Evolutionary conservation across 2,797 vertebrate species (phyloP).

Genomic region (Onychomys torridus): DNA sequence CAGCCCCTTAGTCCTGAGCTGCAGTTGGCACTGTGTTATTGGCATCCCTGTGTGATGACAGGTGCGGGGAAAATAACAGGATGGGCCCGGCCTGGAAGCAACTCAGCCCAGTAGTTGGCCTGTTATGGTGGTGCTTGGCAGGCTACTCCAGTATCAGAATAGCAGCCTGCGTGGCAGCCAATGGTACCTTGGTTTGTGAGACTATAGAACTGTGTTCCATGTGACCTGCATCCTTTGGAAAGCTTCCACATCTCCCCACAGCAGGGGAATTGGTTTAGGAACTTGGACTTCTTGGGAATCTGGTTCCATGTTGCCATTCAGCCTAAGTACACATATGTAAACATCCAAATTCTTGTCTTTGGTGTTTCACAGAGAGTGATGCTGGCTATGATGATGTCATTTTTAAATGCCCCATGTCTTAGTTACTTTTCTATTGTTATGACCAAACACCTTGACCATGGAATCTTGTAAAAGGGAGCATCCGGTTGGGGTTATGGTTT

Average conservation of each 20-base stretch:
- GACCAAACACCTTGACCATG: background rate
- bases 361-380: background rate
- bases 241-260: background rate
- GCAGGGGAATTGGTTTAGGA: background rate
- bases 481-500: background rate
- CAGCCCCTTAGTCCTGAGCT: fast-evolving
- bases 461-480: background rate
- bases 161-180: background rate
- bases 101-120: background rate
- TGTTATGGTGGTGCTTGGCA: background rate
- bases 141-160: background rate
- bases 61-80: background rate
- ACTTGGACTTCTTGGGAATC: background rate
- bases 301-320: background rate
- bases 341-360: too few species aligned
- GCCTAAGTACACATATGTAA: background rate
- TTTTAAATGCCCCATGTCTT: background rate
- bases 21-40: background rate
- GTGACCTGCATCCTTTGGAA: background rate
- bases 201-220: background rate
- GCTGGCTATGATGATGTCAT: background rate
- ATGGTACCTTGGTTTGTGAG: fast-evolving
- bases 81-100: background rate
- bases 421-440: background rate
- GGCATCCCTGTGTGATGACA: background rate